Percentiles rank a stretch among this genome's conserved stretches.
These are phyloP conservation scores for Darevskia mixta DNA, from an alignment of 2,797 vertebrate species.

Conservation along the genomic window DNA sequence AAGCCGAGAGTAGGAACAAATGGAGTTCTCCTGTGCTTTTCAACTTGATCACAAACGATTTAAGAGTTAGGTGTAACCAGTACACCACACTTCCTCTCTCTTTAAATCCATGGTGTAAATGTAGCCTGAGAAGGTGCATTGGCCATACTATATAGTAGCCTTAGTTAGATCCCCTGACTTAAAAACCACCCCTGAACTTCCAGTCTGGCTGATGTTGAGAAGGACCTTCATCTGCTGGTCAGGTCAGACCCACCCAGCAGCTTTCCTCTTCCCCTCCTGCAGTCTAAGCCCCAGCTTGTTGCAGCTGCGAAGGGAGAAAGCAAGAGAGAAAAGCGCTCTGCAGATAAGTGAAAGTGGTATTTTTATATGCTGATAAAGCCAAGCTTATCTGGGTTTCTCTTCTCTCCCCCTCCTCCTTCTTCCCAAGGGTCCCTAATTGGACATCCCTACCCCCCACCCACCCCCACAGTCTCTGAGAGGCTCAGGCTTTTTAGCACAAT, in stretches of 20 bases:
- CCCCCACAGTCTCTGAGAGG: slow-evolving; percentile 15
- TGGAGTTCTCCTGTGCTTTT: too few species aligned
- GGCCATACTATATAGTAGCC: too few species aligned
- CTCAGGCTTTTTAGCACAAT: not conserved
- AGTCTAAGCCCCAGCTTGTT: too few species aligned
- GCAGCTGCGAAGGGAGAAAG: not conserved
- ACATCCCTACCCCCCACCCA: slow-evolving; percentile 48
- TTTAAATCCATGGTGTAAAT: too few species aligned
- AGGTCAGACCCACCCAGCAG: not conserved
- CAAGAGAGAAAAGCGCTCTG: not conserved
- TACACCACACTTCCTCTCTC: too few species aligned
- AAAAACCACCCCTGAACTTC: too few species aligned
- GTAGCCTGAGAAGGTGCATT: too few species aligned
- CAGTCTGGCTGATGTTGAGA: not conserved
- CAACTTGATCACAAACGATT: too few species aligned
- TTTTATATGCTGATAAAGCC: slow-evolving; percentile 81
- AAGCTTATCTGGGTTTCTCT: slow-evolving; percentile 73
- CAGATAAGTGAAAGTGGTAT: slow-evolving; percentile 81
- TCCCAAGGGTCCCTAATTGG: slow-evolving; percentile 75
- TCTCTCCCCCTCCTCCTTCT: slow-evolving; percentile 14
- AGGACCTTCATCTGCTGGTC: not conserved
- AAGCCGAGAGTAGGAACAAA: too few species aligned
- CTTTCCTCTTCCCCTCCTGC: slow-evolving; percentile 8
- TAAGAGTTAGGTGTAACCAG: too few species aligned
- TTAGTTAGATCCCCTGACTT: too few species aligned